Evolutionary conservation across 2,888 invertebrate species (phyloP).

Genomic region (Synanthedon andrenaeformis): DNA sequence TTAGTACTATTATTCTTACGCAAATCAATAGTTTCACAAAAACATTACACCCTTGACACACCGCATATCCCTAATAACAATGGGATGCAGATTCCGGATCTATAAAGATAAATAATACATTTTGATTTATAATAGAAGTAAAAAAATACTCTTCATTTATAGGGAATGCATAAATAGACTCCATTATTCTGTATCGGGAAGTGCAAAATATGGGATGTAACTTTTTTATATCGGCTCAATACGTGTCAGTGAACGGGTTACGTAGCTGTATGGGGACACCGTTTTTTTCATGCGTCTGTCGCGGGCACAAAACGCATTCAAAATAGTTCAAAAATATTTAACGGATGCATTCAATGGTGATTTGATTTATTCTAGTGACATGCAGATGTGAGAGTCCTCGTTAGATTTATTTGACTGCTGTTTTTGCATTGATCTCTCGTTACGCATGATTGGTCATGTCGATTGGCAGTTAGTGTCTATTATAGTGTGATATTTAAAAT

Average conservation of each 20-base stretch:
- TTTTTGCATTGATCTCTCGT: slow-evolving; percentile 56
- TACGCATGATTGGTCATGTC: slow-evolving; percentile 66
- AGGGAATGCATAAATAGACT: slow-evolving; percentile 69
- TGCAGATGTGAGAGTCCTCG: slow-evolving; percentile 66
- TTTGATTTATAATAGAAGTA: slow-evolving; percentile 69
- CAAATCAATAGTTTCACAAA: slow-evolving; percentile 17
- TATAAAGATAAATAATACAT: slow-evolving; percentile 71
- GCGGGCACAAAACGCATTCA: slow-evolving; percentile 47
- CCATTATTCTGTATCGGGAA: slow-evolving; percentile 66
- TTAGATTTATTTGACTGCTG: slow-evolving; percentile 69
- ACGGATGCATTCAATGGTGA: slow-evolving; percentile 65
- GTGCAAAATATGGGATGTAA: slow-evolving; percentile 70
- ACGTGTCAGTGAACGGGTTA: slow-evolving; percentile 67
- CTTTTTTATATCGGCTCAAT: slow-evolving; percentile 60
- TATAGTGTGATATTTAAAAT: slow-evolving; percentile 27
- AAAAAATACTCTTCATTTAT: slow-evolving; percentile 70
- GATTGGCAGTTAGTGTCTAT: slow-evolving; percentile 60
- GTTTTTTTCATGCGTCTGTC: slow-evolving; percentile 31
- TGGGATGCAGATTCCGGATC: slow-evolving; percentile 68
- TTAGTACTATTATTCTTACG: not conserved
- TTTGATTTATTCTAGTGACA: slow-evolving; percentile 70
- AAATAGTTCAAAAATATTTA: slow-evolving; percentile 68
- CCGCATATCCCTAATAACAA: slow-evolving; percentile 66
- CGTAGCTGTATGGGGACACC: slow-evolving; percentile 41
- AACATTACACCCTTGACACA: slow-evolving; percentile 69